Evolutionary conservation across 2,797 vertebrate genomes (phyloP).

Genomic region (Peromyscus eremicus): DNA sequence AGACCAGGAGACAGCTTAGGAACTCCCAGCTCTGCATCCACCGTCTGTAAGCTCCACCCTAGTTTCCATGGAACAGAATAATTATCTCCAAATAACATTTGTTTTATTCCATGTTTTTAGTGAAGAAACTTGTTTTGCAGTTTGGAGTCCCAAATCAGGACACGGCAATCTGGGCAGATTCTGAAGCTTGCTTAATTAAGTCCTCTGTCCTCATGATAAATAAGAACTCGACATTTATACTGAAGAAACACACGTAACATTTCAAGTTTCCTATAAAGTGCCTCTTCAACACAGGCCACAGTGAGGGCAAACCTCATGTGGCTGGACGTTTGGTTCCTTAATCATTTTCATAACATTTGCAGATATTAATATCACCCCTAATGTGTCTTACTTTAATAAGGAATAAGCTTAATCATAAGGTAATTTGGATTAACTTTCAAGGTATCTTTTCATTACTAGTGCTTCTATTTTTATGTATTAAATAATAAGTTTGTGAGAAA

Average conservation of each 20-base stretch:
- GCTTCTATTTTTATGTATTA: constrained; percentile 72
- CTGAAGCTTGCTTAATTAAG: constrained; percentile 69
- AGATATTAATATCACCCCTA: constrained; percentile 20
- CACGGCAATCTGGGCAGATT: constrained; percentile 55
- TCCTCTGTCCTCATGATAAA: constrained; percentile 51
- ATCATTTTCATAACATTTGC: constrained; percentile 26
- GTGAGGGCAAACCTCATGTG: constrained; percentile 24
- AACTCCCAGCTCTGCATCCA: neutral
- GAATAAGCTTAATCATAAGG: constrained; percentile 47
- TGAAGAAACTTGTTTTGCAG: constrained; percentile 62
- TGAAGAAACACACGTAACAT: neutral
- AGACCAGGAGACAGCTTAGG: neutral
- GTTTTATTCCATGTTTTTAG: constrained; percentile 48
- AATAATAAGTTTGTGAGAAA: constrained; percentile 47
- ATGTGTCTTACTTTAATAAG: constrained; percentile 40
- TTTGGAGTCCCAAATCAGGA: constrained; percentile 55
- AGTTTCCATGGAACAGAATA: constrained; percentile 22
- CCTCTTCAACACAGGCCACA: neutral
- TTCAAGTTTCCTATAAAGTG: constrained; percentile 4
- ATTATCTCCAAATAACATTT: constrained; percentile 62
- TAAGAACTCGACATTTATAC: constrained; percentile 11
- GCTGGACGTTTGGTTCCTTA: neutral
- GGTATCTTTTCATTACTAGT: constrained; percentile 47
- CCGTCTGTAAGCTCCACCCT: neutral
- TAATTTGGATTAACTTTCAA: constrained; percentile 43